Evolutionary conservation across 2,888 invertebrate genomes (phyloP).

Genomic region (Ormia ochracea): DNA sequence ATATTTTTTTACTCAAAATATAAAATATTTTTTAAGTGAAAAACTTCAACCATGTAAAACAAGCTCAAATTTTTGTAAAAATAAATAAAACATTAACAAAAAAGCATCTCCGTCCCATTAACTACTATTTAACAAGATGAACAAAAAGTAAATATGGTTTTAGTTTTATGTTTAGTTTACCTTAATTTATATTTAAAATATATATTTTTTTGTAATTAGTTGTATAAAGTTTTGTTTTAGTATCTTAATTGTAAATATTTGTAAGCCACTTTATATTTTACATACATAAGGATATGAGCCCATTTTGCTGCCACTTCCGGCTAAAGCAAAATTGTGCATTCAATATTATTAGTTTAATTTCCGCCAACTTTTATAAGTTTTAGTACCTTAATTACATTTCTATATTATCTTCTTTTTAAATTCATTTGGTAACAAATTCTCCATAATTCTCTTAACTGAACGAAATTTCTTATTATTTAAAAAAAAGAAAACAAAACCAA

Average conservation of each 20-base stretch:
- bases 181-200: conserved; percentile 33
- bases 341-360: conserved; percentile 40
- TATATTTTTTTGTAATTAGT: conserved; percentile 49
- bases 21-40: not conserved
- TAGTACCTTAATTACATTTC: conserved; percentile 23
- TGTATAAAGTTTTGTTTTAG: conserved; percentile 43
- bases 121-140: conserved; percentile 42
- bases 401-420: not conserved
- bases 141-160: conserved; percentile 25
- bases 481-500: too few species aligned
- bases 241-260: conserved; percentile 46
- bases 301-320: not conserved
- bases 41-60: not conserved
- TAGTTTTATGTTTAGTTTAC: conserved; percentile 23
- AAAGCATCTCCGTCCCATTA: conserved; percentile 61
- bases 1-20: conserved; percentile 8
- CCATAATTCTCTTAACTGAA: conserved; percentile 10
- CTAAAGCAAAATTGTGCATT: not conserved
- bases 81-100: conserved; percentile 28
- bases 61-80: conserved; percentile 49
- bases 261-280: conserved; percentile 33
- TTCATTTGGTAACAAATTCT: not conserved
- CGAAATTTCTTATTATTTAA: conserved; percentile 34
- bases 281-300: not conserved
- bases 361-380: not conserved